These are phyloP conservation scores for Drosophila persimilis DNA, from an alignment of 1,140 invertebrate genomes.

Conservation along the genomic window DNA sequence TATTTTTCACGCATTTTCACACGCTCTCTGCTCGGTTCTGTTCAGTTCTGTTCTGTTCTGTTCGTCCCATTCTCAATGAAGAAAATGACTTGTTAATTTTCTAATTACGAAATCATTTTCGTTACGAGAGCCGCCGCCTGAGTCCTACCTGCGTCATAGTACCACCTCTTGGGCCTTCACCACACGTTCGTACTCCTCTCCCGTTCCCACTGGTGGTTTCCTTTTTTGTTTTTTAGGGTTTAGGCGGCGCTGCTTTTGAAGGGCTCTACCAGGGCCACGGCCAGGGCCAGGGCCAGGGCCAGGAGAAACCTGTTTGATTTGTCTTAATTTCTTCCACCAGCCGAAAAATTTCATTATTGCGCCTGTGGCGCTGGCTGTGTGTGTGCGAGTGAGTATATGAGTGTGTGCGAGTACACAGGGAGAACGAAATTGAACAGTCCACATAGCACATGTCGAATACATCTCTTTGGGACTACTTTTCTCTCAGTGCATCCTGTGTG, in stretches of 20 bases:
- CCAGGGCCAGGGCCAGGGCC: constrained; percentile 8
- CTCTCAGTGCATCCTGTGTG: constrained; percentile 1
- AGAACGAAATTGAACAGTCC: background rate
- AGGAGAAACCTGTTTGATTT: constrained; percentile 70
- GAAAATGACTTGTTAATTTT: constrained; percentile 74
- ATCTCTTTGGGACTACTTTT: background rate
- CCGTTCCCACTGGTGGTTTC: background rate
- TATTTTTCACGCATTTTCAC: constrained; percentile 44
- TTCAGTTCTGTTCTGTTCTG: background rate
- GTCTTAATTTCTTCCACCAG: constrained; percentile 74
- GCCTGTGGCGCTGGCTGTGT: constrained; percentile 19
- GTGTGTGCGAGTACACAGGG: constrained; percentile 11
- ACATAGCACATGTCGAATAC: no score
- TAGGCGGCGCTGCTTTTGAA: constrained; percentile 47
- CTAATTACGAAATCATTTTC: constrained; percentile 70
- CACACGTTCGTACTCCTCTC: no score
- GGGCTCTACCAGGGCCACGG: constrained; percentile 8
- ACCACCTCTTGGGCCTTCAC: background rate
- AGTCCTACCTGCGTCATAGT: constrained; percentile 36
- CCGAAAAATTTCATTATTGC: constrained; percentile 32
- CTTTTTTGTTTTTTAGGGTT: constrained; percentile 4
- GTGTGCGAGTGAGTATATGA: background rate
- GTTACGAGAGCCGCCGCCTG: background rate
- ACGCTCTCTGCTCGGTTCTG: constrained; percentile 11
- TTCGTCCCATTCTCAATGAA: constrained; percentile 19